Conservation (phyloP, 2,888 invertebrate species). For the Lysandra bellargus region DNA sequence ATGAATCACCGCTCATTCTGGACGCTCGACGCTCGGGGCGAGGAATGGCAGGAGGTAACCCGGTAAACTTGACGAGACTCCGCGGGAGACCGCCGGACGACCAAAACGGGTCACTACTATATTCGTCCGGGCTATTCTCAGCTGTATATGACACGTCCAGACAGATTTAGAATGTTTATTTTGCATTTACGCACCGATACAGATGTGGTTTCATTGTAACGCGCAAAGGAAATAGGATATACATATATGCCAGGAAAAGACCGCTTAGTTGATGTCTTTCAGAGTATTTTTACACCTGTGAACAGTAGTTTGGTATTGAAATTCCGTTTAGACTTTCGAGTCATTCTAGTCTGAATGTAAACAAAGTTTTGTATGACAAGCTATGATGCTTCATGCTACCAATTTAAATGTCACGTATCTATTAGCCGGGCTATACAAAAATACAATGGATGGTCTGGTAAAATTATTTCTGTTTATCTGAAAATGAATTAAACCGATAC, state of each 20-base stretch:
- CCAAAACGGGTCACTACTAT: constrained; percentile 18
- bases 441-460: too few species aligned
- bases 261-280: neutral
- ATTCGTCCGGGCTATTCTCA: neutral
- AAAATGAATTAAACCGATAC: too few species aligned
- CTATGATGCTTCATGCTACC: too few species aligned
- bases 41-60: neutral
- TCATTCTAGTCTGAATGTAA: too few species aligned
- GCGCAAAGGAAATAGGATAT: neutral
- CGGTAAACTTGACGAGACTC: constrained; percentile 12
- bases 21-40: neutral
- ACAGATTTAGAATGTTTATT: constrained; percentile 15
- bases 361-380: too few species aligned
- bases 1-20: constrained; percentile 9
- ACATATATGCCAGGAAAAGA: neutral
- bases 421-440: too few species aligned
- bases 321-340: too few species aligned
- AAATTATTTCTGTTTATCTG: too few species aligned
- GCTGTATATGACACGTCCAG: constrained; percentile 3
- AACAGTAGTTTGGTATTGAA: too few species aligned
- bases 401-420: too few species aligned
- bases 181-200: neutral
- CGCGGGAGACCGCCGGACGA: neutral
- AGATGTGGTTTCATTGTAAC: neutral
- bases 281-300: too few species aligned